Conservation (phyloP, 2,888 invertebrate genomes). For the Melanargia galathea region DNA sequence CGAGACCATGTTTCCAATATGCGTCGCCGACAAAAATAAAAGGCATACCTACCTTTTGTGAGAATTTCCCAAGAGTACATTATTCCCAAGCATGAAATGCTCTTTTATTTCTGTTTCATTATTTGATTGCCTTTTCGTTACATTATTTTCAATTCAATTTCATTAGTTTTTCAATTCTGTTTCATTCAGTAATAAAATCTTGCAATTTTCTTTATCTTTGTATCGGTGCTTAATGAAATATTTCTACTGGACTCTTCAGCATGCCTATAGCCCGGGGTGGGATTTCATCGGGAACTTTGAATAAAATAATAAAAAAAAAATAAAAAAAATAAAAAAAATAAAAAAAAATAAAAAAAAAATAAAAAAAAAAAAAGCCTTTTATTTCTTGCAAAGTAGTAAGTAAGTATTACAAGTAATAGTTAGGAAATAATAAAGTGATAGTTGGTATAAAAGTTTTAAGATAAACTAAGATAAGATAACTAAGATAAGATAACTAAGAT, state of each 20-base stretch:
- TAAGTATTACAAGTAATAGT: no score
- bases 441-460: no score
- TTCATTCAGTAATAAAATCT: background rate
- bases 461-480: no score
- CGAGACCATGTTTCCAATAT: conserved; percentile 9
- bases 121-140: conserved; percentile 20
- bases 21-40: conserved; percentile 19
- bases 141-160: conserved; percentile 16
- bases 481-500: no score
- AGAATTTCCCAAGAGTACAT: conserved; percentile 24
- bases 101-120: conserved; percentile 19
- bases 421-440: no score
- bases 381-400: no score
- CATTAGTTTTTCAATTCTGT: background rate
- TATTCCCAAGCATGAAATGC: conserved; percentile 19
- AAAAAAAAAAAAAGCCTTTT: no score
- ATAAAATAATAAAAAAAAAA: background rate
- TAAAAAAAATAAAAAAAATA: no score
- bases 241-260: background rate
- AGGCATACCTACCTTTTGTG: conserved; percentile 15
- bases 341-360: no score
- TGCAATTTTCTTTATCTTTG: background rate
- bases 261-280: background rate
- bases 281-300: background rate
- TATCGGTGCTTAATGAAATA: background rate